Evolutionary conservation across 1,140 invertebrate genomes (phyloP).

Genomic region (Tribolium castaneum): DNA sequence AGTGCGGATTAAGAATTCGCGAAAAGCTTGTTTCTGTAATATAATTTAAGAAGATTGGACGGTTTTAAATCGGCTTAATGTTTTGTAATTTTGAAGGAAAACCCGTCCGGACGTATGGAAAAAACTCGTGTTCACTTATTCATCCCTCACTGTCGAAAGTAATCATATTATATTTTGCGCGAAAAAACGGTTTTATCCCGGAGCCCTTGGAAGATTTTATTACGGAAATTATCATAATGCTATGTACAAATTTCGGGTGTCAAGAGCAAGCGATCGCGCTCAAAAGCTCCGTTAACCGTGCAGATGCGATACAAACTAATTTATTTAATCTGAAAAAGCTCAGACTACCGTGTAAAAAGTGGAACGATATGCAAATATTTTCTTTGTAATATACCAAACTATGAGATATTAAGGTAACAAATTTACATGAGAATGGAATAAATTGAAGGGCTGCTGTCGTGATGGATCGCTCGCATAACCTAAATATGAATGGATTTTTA

Average conservation of each 20-base stretch:
- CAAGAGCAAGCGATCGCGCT: constrained; percentile 21
- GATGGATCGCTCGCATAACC: constrained; percentile 25
- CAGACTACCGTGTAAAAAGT: constrained; percentile 45
- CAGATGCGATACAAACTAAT: constrained; percentile 40
- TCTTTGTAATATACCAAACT: constrained; percentile 48
- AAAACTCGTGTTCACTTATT: constrained; percentile 23
- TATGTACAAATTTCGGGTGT: constrained; percentile 33
- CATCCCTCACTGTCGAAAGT: constrained; percentile 14
- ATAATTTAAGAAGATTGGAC: constrained; percentile 49
- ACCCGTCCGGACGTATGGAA: constrained; percentile 18
- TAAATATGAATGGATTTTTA: constrained; percentile 31
- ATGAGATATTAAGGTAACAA: constrained; percentile 52
- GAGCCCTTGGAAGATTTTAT: constrained; percentile 13
- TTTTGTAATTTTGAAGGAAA: constrained; percentile 47
- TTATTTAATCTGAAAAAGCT: constrained; percentile 43
- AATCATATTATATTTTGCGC: constrained; percentile 24
- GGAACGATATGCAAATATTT: constrained; percentile 52
- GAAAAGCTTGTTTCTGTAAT: constrained; percentile 49
- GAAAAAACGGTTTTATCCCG: background rate
- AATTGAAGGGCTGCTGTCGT: constrained; percentile 42
- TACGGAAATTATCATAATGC: constrained; percentile 37
- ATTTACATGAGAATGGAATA: constrained; percentile 55
- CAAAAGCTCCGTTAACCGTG: constrained; percentile 23
- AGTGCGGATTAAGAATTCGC: constrained; percentile 42
- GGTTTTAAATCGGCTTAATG: constrained; percentile 46